Percentiles rank a stretch among this genome's conserved stretches.
Conservation (phyloP, 53 echinoderm and acorn worm genomes). For the Echinometra lucunter region DNA sequence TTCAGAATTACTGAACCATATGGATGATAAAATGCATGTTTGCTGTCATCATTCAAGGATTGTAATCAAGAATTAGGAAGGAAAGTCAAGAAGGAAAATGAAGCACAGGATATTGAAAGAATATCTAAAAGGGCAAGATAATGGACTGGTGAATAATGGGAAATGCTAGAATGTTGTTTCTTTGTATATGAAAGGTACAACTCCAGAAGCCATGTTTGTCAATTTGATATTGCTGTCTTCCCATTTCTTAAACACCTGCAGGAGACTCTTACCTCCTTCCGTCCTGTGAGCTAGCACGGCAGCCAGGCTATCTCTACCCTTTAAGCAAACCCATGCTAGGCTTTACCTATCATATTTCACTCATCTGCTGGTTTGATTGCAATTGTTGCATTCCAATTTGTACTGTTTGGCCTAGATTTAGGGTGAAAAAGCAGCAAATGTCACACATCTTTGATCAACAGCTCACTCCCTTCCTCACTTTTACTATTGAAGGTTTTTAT, state of each 20-base stretch:
- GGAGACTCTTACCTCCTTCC: neutral
- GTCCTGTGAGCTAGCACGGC: neutral
- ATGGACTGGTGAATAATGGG: neutral
- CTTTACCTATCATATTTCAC: slow-evolving; percentile 46
- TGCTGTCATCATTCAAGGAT: neutral
- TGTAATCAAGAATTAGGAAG: too few relatives aligned
- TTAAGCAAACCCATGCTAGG: slow-evolving; percentile 4
- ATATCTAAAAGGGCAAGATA: neutral
- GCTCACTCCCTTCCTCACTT: neutral
- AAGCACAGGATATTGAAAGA: neutral
- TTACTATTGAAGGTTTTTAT: neutral
- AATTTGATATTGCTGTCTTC: neutral
- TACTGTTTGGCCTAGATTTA: slow-evolving; percentile 53
- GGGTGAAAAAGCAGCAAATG: neutral
- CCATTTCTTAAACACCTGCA: neutral
- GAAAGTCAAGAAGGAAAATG: neutral
- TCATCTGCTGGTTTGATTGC: slow-evolving; percentile 42
- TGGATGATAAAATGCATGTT: neutral
- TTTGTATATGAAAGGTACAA: neutral
- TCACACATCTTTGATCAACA: slow-evolving; percentile 1
- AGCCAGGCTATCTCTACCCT: slow-evolving; percentile 11
- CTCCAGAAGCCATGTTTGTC: neutral
- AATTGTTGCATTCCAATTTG: slow-evolving; percentile 35
- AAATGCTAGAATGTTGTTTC: neutral
- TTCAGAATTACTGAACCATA: neutral